Conservation (phyloP, 2,113 vertebrate genomes). For the Gadus chalcogrammus region DNA sequence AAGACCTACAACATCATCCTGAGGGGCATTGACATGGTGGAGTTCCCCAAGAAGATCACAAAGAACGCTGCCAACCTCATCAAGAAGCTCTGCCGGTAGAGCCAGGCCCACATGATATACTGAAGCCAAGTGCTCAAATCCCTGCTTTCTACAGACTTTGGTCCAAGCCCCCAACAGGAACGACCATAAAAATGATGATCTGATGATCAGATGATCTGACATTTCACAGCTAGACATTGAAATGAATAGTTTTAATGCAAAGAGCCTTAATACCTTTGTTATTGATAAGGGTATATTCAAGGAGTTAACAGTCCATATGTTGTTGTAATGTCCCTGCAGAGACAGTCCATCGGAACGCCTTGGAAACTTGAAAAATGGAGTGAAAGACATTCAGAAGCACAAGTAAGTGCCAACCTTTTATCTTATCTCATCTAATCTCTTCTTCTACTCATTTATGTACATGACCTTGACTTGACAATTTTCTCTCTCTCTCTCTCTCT, state of each 20-base stretch:
- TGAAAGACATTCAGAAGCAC: constrained; percentile 99
- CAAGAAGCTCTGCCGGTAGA: constrained; percentile 97
- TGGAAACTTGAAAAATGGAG: constrained; percentile 95
- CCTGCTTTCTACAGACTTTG: background rate
- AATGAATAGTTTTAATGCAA: no score
- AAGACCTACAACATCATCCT: constrained; percentile 97
- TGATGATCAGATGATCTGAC: no score
- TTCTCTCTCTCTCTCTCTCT: background rate
- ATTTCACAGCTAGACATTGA: no score
- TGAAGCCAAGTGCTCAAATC: background rate
- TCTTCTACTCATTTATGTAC: no score
- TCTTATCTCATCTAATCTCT: background rate
- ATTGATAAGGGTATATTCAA: background rate
- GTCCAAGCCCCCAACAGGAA: no score
- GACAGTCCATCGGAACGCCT: constrained; percentile 95
- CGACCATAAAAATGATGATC: no score
- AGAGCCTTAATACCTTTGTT: background rate
- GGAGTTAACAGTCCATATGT: background rate
- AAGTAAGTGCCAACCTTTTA: constrained; percentile 77
- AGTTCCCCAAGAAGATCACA: constrained; percentile 98
- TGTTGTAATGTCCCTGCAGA: constrained; percentile 58
- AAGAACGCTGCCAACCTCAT: constrained; percentile 96
- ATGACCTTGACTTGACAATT: background rate
- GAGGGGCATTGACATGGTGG: constrained; percentile 97
- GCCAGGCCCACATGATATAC: background rate